These are phyloP conservation scores for Drosophila macrospina DNA, from an alignment of 2,888 invertebrate genomes.

Conservation along the genomic window DNA sequence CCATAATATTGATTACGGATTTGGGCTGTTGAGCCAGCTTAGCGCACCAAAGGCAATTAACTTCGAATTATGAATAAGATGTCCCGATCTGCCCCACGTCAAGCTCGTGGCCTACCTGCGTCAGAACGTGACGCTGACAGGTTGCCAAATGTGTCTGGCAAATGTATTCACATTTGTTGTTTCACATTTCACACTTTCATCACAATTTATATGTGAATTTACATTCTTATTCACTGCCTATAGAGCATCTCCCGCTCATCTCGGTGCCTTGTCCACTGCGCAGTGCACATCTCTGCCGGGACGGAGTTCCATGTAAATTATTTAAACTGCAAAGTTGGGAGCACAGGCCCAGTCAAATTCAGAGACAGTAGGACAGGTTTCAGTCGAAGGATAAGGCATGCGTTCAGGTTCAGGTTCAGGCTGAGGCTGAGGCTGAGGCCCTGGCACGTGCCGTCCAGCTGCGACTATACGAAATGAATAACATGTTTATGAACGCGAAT, in stretches of 20 bases:
- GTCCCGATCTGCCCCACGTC: background rate
- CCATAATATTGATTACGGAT: slow-evolving; percentile 65
- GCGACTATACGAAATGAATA: slow-evolving; percentile 20
- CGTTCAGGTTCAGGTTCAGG: background rate
- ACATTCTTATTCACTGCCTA: background rate
- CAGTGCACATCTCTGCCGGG: slow-evolving; percentile 29
- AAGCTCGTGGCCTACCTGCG: background rate
- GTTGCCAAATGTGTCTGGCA: slow-evolving; percentile 28
- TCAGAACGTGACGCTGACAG: slow-evolving; percentile 43
- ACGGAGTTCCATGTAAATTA: slow-evolving; percentile 41
- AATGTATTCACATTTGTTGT: slow-evolving; percentile 38
- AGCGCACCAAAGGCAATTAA: slow-evolving; percentile 62
- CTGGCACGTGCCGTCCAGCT: slow-evolving; percentile 35
- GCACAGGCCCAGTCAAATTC: background rate
- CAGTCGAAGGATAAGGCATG: background rate
- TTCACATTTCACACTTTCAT: slow-evolving; percentile 40
- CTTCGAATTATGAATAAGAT: slow-evolving; percentile 58
- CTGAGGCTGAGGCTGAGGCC: slow-evolving; percentile 3
- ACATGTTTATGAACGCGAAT: slow-evolving; percentile 52
- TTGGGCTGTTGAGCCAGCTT: slow-evolving; percentile 49
- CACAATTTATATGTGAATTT: slow-evolving; percentile 28
- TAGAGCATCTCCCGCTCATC: background rate
- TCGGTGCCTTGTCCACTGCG: slow-evolving; percentile 3
- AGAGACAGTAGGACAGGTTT: slow-evolving; percentile 4
- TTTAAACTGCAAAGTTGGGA: slow-evolving; percentile 49